phyloP scores from a whole-genome alignment of 2,797 vertebrate genomes.

The Crocodylus rhombifer region DNA sequence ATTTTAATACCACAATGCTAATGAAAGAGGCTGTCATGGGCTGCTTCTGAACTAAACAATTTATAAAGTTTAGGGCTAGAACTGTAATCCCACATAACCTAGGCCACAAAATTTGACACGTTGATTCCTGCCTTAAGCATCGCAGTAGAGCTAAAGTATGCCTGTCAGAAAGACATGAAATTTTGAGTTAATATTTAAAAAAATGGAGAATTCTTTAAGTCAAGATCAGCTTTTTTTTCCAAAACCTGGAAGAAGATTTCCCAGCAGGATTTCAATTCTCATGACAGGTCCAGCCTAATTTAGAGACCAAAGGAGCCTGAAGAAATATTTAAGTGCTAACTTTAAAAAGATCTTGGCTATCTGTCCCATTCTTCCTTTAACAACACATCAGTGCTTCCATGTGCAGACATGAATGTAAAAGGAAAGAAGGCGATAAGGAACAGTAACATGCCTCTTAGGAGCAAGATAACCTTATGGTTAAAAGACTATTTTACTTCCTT shows the following conservation, averaged over 20 bases:
- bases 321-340: background rate
- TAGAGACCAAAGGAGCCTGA: rapidly evolving
- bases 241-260: background rate
- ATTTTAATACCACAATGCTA: background rate
- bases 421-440: background rate
- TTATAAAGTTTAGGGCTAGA: background rate
- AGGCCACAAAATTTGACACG: background rate
- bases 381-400: background rate
- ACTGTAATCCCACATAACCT: background rate
- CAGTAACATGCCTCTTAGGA: background rate
- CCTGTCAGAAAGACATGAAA: background rate
- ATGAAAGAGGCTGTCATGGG: background rate
- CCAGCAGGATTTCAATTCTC: background rate
- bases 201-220: background rate
- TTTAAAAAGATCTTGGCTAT: background rate
- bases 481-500: rapidly evolving
- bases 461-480: rapidly evolving
- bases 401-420: background rate
- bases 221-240: background rate
- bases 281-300: background rate
- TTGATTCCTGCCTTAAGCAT: background rate
- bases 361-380: background rate
- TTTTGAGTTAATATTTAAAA: background rate
- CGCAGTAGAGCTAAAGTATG: background rate
- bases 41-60: background rate